Conservation (phyloP, 1,140 invertebrate genomes). For the Magallana gigas region DNA sequence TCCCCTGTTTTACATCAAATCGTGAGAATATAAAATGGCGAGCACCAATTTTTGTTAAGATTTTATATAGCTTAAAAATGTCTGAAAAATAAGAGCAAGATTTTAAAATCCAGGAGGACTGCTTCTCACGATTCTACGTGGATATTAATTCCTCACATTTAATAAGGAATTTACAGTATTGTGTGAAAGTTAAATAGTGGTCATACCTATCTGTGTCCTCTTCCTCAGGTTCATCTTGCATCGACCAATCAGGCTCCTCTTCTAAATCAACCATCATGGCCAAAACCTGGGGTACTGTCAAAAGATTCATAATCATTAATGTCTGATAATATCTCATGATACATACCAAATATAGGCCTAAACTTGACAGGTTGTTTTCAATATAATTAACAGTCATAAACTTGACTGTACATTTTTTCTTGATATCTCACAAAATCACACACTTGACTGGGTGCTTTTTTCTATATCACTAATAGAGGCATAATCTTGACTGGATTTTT, state of each 20-base stretch:
- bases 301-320: background rate
- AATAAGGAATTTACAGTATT: too few species aligned
- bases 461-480: background rate
- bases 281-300: constrained; percentile 88
- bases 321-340: background rate
- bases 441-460: constrained; percentile 39
- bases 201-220: constrained; percentile 89
- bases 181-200: too few species aligned
- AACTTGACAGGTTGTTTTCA: background rate
- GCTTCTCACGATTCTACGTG: too few species aligned
- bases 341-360: background rate
- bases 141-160: too few species aligned
- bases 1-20: too few species aligned
- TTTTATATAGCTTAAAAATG: too few species aligned
- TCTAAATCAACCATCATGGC: constrained; percentile 99
- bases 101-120: too few species aligned
- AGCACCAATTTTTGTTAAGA: too few species aligned
- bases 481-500: constrained; percentile 42
- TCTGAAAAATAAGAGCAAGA: too few species aligned
- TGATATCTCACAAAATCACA: background rate
- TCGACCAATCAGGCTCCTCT: constrained; percentile 92
- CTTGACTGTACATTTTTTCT: too few species aligned
- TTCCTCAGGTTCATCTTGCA: constrained; percentile 81
- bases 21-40: too few species aligned
- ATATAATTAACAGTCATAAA: background rate